phyloP scores from a whole-genome alignment of 1,140 invertebrate species.

The Drosophila erecta region DNA sequence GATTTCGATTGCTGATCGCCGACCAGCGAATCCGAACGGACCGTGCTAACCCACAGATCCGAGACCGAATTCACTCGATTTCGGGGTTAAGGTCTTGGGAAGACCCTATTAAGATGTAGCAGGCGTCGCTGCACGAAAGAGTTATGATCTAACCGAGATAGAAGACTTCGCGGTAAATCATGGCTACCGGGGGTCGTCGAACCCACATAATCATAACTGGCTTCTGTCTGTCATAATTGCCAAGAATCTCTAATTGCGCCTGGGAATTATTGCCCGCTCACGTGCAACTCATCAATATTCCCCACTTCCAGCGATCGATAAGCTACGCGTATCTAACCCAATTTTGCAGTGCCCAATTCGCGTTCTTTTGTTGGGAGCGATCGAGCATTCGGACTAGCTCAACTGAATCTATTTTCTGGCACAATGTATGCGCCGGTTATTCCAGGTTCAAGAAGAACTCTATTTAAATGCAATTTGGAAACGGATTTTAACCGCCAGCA shows the following conservation, averaged over 20 bases:
- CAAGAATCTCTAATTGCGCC: not conserved
- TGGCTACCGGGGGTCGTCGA: constrained; percentile 40
- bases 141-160: constrained; percentile 54
- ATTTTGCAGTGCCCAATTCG: not conserved
- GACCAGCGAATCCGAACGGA: constrained; percentile 5
- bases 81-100: constrained; percentile 65
- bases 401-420: not conserved
- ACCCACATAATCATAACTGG: constrained; percentile 31
- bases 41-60: constrained; percentile 56
- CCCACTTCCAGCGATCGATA: constrained; percentile 19
- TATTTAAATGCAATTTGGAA: constrained; percentile 64
- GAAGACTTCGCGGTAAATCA: not conserved
- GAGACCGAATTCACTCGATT: constrained; percentile 9
- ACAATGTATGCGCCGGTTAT: constrained; percentile 55
- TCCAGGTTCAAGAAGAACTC: constrained; percentile 31
- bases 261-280: not conserved
- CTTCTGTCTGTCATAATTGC: constrained; percentile 28
- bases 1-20: constrained; percentile 55
- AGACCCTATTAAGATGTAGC: constrained; percentile 50
- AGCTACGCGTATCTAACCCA: constrained; percentile 29
- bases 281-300: constrained; percentile 20
- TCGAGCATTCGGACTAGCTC: constrained; percentile 2
- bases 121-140: constrained; percentile 34
- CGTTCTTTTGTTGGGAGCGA: not conserved
- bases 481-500: constrained; percentile 51